Evolutionary conservation across 1,140 invertebrate species (phyloP).

Genomic region (Euglossa dilemma): DNA sequence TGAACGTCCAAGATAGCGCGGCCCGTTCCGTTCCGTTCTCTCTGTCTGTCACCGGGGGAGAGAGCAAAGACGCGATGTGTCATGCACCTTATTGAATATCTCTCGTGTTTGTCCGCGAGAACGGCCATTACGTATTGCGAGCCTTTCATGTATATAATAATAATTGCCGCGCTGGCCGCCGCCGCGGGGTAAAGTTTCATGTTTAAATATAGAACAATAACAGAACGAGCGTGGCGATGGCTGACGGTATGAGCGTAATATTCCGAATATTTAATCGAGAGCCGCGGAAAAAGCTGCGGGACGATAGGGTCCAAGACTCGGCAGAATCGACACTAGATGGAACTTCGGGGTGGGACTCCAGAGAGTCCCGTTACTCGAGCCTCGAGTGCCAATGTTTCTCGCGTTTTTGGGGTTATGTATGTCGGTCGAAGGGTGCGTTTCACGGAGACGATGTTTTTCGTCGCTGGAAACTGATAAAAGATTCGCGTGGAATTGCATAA

Average conservation of each 20-base stretch:
- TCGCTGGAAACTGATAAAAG: too few relatives aligned
- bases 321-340: too few relatives aligned
- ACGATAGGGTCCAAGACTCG: neutral
- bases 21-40: constrained; percentile 10
- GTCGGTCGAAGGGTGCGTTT: too few relatives aligned
- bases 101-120: constrained; percentile 49
- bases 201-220: constrained; percentile 48
- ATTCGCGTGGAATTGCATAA: constrained; percentile 18
- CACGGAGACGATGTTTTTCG: neutral
- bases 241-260: constrained; percentile 10
- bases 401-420: too few relatives aligned
- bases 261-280: constrained; percentile 19
- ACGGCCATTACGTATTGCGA: neutral
- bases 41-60: neutral
- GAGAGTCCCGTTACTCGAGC: too few relatives aligned
- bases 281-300: neutral
- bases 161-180: constrained; percentile 4
- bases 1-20: constrained; percentile 44
- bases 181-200: constrained; percentile 36
- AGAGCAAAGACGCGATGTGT: constrained; percentile 15
- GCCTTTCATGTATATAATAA: constrained; percentile 3
- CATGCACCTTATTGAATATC: constrained; percentile 52
- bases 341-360: neutral
- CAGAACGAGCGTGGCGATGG: neutral
- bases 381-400: too few relatives aligned